phyloP scores from a whole-genome alignment of 1,140 invertebrate species.

The Druon quercuslanigerum region DNA sequence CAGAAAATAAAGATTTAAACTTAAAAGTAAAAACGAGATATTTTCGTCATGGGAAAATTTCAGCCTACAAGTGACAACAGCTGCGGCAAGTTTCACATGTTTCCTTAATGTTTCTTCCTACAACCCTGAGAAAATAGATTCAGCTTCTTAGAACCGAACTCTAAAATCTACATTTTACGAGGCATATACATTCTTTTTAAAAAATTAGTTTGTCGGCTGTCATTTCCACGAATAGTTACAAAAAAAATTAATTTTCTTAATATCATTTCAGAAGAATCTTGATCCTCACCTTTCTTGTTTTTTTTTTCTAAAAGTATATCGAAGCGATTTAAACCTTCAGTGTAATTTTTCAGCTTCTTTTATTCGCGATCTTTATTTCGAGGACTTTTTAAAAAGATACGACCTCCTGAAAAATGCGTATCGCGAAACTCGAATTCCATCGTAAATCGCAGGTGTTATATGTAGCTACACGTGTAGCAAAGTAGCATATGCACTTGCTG shows the following conservation, averaged over 20 bases:
- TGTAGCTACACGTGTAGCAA: not conserved
- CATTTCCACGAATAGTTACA: too few relatives aligned
- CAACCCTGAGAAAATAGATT: slow-evolving; percentile 4
- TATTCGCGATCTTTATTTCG: not conserved
- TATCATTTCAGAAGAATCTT: too few relatives aligned
- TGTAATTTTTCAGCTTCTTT: not conserved
- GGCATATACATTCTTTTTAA: too few relatives aligned
- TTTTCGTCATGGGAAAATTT: not conserved
- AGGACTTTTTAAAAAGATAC: not conserved
- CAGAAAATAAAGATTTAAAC: too few relatives aligned
- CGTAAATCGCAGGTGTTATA: slow-evolving; percentile 1
- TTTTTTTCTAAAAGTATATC: not conserved
- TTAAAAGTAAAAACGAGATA: too few relatives aligned
- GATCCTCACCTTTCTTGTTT: too few relatives aligned
- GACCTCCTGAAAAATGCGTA: slow-evolving; percentile 42
- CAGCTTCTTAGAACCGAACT: not conserved
- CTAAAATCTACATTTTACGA: not conserved
- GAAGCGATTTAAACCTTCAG: not conserved
- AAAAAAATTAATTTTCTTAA: too few relatives aligned
- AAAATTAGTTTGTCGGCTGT: too few relatives aligned
- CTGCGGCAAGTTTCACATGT: slow-evolving; percentile 5
- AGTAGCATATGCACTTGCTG: slow-evolving; percentile 19
- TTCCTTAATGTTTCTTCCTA: not conserved
- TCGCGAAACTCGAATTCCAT: not conserved
- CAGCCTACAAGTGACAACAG: not conserved